These are phyloP conservation scores for Brachypteracias leptosomus DNA, from an alignment of 2,113 vertebrate genomes.

Conservation along the genomic window DNA sequence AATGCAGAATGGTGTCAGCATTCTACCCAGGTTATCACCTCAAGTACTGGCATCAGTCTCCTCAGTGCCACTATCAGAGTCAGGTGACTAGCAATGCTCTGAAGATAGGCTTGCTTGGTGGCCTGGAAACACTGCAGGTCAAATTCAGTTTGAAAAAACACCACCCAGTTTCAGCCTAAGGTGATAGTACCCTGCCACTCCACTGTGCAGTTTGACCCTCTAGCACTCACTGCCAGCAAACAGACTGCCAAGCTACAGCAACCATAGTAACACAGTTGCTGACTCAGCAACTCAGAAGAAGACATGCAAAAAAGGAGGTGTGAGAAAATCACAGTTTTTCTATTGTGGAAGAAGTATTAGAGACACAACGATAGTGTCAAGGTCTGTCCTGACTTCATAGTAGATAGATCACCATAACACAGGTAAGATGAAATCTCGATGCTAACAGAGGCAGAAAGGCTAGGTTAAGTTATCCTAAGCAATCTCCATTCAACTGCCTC, in stretches of 20 bases:
- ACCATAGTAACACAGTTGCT: not conserved
- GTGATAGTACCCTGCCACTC: not conserved
- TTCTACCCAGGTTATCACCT: not conserved
- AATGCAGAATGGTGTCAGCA: not conserved
- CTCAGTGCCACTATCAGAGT: fast-evolving
- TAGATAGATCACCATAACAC: not conserved
- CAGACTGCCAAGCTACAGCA: not conserved
- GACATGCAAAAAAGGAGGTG: not conserved
- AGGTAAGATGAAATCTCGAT: not conserved
- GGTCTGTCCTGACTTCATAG: not conserved
- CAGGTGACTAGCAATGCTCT: not conserved
- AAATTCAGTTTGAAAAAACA: not conserved
- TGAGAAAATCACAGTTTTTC: not conserved
- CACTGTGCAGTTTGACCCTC: not conserved
- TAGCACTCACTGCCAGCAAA: not conserved
- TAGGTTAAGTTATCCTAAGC: not conserved
- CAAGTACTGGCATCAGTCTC: not conserved
- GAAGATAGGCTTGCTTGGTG: not conserved
- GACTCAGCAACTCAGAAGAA: not conserved
- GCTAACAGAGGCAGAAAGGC: not conserved
- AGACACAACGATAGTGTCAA: not conserved
- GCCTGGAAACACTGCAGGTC: not conserved
- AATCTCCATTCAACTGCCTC: not conserved
- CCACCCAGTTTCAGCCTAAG: fast-evolving
- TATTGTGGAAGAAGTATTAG: not conserved